Evolutionary conservation across 1,140 invertebrate species (phyloP), one percentile per base, ranked within the genome.

Genomic region (Charaxes varanes): DNA sequence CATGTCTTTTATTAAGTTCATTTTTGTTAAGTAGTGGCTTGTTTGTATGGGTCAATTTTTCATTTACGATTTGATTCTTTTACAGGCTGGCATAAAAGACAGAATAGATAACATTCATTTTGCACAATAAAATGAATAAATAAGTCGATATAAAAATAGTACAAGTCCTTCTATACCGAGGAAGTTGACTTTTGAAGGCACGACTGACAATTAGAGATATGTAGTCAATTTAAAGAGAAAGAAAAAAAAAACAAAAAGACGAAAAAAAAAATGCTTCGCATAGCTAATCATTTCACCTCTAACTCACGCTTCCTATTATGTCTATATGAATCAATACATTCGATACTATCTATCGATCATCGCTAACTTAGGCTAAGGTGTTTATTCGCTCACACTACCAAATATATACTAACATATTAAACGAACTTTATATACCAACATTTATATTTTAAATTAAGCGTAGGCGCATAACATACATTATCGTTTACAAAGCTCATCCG

Each of bases 401-500:
- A 41, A 47, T 23, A 42, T 19, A 14, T 34, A 32, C 24, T 40
- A 40, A 28, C 23, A 21, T 36, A n/a, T n/a, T n/a, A n/a, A n/a
- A n/a, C n/a, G n/a, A n/a, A n/a, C n/a, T n/a, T n/a, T n/a, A n/a
- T n/a, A n/a, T n/a, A n/a, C n/a, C n/a, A n/a, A n/a, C n/a, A n/a
- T n/a, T n/a, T n/a, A n/a, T n/a, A n/a, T n/a, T n/a, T n/a, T n/a
- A n/a, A n/a, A n/a, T n/a, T n/a, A n/a, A n/a, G n/a, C n/a, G n/a
- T 22, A 47, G 32, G 18, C 19, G 30, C 28, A 33, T 47, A 40
- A 41, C 48, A 44, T 44, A 38, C 35, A 41, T 34, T 44, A 42
- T 32, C 18, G 35, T 40, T 30, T 47, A 44, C 33, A 45, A 63
- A 69, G 76, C 62, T 82, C 78, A 82, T 82, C 61, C 62, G 78